phyloP scores from a whole-genome alignment of 2,113 vertebrate species.

The Eonycteris spelaea region DNA sequence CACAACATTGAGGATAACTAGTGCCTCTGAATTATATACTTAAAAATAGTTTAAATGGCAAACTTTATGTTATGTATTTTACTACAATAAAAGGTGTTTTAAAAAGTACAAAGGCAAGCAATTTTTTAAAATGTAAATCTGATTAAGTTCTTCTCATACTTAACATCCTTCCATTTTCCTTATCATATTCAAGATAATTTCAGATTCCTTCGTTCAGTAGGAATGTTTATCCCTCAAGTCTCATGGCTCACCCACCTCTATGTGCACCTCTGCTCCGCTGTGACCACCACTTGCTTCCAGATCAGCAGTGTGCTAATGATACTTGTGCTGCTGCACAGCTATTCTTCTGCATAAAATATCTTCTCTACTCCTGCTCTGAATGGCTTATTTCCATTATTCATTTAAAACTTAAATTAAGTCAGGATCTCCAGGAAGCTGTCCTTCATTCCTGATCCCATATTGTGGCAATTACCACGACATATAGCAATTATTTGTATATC shows the following conservation, averaged over 20 bases:
- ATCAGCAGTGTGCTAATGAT: not conserved
- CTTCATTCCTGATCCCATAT: not conserved
- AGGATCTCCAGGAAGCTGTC: not conserved
- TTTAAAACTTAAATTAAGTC: not conserved
- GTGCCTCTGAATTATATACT: not conserved
- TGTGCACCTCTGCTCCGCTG: not conserved
- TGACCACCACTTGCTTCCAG: not conserved
- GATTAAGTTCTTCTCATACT: not conserved
- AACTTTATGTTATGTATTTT: not conserved
- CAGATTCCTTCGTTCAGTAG: not conserved
- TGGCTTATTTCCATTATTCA: not conserved
- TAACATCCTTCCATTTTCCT: not conserved
- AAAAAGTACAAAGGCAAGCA: not conserved
- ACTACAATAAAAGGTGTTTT: not conserved
- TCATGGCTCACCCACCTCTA: not conserved
- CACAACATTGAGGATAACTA: not conserved
- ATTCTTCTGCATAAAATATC: not conserved
- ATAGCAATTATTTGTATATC: not conserved
- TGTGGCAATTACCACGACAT: not conserved
- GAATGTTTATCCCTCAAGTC: not conserved
- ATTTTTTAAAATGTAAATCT: not conserved
- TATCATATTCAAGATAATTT: not conserved
- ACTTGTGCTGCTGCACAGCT: not conserved
- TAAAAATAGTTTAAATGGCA: not conserved
- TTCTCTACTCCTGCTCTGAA: not conserved